These are phyloP conservation scores for Syrmaticus mikado DNA, from an alignment of 2,113 vertebrate species.

Conservation along the genomic window DNA sequence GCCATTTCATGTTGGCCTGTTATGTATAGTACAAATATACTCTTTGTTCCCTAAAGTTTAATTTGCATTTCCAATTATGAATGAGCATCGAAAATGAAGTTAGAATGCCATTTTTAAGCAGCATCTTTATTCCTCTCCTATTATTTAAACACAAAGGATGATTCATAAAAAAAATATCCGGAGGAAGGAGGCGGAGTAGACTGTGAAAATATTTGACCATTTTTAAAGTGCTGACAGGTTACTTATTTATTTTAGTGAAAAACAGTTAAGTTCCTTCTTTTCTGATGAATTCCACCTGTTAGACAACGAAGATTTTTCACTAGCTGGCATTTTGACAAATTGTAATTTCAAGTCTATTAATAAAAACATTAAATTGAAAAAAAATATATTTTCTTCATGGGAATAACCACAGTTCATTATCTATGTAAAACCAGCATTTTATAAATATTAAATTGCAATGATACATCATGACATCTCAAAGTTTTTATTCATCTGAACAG, in stretches of 20 bases:
- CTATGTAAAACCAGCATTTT: background rate
- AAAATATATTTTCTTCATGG: background rate
- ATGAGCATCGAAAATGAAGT: background rate
- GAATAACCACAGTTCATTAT: background rate
- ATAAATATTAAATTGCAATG: background rate
- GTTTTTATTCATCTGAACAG: background rate
- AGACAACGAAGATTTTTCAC: background rate
- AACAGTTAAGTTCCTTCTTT: background rate
- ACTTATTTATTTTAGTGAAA: background rate
- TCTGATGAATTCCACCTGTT: too few relatives aligned
- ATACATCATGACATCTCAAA: background rate
- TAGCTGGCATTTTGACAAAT: background rate
- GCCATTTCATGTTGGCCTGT: background rate
- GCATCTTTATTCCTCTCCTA: background rate
- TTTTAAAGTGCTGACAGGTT: background rate
- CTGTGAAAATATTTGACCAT: background rate
- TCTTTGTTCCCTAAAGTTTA: background rate
- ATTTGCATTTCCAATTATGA: background rate
- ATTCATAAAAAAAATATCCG: background rate
- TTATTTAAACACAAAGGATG: background rate
- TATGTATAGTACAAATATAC: background rate
- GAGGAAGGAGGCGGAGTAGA: accelerated
- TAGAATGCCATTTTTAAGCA: background rate
- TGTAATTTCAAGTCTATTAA: background rate
- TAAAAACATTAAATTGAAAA: background rate